These are phyloP conservation scores for Agrilus mali DNA, from an alignment of 2,888 invertebrate genomes.

Conservation along the genomic window DNA sequence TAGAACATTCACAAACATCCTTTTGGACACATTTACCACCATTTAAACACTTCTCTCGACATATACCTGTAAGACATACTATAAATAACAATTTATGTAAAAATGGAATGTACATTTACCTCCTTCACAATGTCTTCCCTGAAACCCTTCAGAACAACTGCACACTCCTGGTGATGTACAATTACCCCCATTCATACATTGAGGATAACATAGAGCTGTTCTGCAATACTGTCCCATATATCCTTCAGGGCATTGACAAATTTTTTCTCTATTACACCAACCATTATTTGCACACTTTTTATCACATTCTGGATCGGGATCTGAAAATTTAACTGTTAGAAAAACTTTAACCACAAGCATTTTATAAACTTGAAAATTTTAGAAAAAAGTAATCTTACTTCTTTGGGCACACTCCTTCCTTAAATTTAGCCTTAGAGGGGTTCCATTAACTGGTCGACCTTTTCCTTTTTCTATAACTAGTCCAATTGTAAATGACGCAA, in stretches of 20 bases:
- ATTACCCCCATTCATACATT: conserved; percentile 86
- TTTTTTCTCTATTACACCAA: conserved; percentile 71
- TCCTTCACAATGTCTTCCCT: conserved; percentile 83
- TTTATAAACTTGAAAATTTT: neutral
- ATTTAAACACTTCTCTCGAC: conserved; percentile 80
- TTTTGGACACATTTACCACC: conserved; percentile 92
- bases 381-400: conserved; percentile 52
- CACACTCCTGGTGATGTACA: conserved; percentile 84
- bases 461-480: conserved; percentile 70
- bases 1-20: conserved; percentile 84
- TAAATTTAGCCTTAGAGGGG: conserved; percentile 73
- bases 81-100: neutral
- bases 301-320: conserved; percentile 81
- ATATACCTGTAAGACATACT: conserved; percentile 57
- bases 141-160: conserved; percentile 80
- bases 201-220: conserved; percentile 82
- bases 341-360: conserved; percentile 3
- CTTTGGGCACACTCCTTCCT: conserved; percentile 89
- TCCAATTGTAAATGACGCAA: conserved; percentile 78
- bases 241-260: conserved; percentile 79
- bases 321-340: conserved; percentile 29
- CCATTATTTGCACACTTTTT: conserved; percentile 78
- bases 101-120: conserved; percentile 37
- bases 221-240: conserved; percentile 85
- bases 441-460: conserved; percentile 70